Evolutionary conservation across 2,888 invertebrate genomes (phyloP).

Genomic region (Agapostemon virescens): DNA sequence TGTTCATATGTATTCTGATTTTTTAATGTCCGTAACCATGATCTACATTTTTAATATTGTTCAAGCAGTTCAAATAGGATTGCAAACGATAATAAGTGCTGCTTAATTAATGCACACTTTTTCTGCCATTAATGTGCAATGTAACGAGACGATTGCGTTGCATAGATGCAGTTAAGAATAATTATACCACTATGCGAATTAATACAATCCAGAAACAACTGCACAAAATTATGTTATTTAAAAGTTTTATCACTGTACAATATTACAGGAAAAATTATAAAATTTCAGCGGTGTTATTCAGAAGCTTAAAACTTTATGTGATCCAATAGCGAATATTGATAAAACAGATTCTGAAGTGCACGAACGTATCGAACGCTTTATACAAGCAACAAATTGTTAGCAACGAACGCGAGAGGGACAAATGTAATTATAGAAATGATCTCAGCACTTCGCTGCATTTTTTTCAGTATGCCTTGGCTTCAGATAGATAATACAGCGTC

Average conservation of each 20-base stretch:
- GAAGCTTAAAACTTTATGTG: not conserved
- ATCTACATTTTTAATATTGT: not conserved
- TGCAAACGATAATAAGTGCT: not conserved
- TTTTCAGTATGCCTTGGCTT: conserved; percentile 23
- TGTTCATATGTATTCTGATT: not conserved
- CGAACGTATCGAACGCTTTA: not conserved
- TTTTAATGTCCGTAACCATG: not conserved
- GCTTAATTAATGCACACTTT: not conserved
- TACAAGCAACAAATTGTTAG: not conserved
- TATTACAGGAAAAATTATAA: not conserved
- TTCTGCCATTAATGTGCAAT: not conserved
- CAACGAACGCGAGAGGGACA: not conserved
- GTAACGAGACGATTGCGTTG: not conserved
- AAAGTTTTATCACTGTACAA: no score
- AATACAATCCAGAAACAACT: not conserved
- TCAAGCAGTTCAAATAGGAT: not conserved
- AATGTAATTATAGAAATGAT: not conserved
- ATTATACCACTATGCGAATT: not conserved
- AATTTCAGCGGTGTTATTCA: not conserved
- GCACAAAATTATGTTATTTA: not conserved
- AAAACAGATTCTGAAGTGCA: not conserved
- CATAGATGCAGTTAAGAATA: not conserved
- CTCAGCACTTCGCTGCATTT: not conserved
- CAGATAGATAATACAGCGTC: conserved; percentile 38
- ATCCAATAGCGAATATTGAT: not conserved